Base-by-base conservation (phyloP, 2,888 invertebrate species). In the Caenorhabditis doughertyi region DNA sequence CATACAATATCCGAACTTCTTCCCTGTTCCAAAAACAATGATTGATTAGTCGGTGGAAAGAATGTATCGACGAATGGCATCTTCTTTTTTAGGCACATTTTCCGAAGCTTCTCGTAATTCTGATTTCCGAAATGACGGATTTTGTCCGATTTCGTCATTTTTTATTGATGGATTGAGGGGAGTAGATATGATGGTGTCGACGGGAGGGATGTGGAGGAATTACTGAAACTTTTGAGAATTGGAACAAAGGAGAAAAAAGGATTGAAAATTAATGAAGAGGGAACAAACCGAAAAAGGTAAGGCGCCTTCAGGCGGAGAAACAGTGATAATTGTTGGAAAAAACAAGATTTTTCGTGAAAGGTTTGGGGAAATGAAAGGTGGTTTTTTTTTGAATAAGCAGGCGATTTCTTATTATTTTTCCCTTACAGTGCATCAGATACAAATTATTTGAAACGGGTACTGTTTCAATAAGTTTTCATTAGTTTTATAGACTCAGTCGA, bases 11-110 rank as follows among this genome's bases (percentile, higher is more conserved):
- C 90, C 42, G 88, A 85, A 60, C 83, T 88, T 51, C 91, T 79
- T 7, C 89, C 90, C n/a, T 89, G 86, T 84, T 92, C 92, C 85
- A 92, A 92, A 84, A 92, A 93, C 44, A 93, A 87, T 3, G 93
- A 92, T 25, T 89, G 86, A 65, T 91, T 90, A 35, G 92, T 91
- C 11, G 93, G 92, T 4, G 93, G 93, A 84, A 93, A 93, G 55
- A 92, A 91, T 9, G 92, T 91, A 81, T 93, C 93, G 80, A 92
- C 92, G 87, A 92, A 93, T 13, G 92, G 88, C 55, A 92, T 85
- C 53, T 83, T 80, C 42, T 79, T 84, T 23, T 82, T 74, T 62
- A 83, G 53, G 58, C 89, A 90, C 21, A 85, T 81, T 60, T 83
- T 83, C 42, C 70, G 53, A 58, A 88, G 67, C 60, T 86, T 85